Evolutionary conservation across 1,140 invertebrate species (phyloP).

Genomic region (Drosophila parvula): DNA sequence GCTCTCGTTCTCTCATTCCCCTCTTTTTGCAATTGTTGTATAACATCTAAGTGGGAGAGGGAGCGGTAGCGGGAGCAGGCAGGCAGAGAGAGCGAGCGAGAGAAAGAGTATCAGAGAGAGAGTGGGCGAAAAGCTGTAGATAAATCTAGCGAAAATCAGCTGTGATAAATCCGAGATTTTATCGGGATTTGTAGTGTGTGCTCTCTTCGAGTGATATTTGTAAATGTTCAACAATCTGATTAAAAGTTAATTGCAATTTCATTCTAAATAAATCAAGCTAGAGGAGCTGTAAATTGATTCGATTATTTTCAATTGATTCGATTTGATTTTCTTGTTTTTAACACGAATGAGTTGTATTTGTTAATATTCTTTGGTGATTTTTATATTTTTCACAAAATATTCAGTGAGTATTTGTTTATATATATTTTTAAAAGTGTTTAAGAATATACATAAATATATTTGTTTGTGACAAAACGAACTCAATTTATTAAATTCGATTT

Average conservation of each 20-base stretch:
- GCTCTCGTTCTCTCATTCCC: slow-evolving; percentile 9
- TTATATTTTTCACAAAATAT: no score
- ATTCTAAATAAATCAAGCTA: neutral
- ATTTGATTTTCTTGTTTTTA: no score
- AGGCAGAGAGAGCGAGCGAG: neutral
- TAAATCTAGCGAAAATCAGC: slow-evolving; percentile 16
- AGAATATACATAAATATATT: no score
- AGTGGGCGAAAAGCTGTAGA: slow-evolving; percentile 44
- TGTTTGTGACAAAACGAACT: no score
- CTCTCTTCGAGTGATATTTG: neutral
- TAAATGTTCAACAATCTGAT: neutral
- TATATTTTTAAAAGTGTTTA: no score
- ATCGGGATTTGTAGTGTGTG: neutral
- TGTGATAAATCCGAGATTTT: slow-evolving; percentile 12
- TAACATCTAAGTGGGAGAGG: slow-evolving; percentile 51
- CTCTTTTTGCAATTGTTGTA: slow-evolving; percentile 65
- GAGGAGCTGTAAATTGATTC: neutral
- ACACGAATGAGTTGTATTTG: no score
- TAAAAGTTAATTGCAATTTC: neutral
- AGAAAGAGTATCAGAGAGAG: slow-evolving; percentile 17
- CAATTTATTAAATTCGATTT: no score
- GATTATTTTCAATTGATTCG: neutral
- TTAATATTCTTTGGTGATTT: no score
- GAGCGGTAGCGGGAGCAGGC: neutral
- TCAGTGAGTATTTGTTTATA: no score